Evolutionary conservation across 2,888 invertebrate genomes (phyloP).

Genomic region (Petrophora chlorosata): DNA sequence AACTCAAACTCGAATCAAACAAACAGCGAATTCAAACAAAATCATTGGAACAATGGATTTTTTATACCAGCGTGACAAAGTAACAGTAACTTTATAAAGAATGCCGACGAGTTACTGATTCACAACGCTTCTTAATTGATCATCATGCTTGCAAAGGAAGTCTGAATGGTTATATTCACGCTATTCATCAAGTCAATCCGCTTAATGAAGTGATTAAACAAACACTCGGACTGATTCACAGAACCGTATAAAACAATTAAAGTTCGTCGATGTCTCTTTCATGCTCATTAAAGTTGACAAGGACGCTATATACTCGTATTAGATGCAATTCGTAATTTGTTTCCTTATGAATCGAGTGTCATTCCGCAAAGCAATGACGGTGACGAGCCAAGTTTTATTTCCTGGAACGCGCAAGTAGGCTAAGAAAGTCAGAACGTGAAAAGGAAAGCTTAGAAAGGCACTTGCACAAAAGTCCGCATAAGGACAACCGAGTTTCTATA

Average conservation of each 20-base stretch:
- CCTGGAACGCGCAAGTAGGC: slow-evolving; percentile 28
- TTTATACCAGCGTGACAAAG: not conserved
- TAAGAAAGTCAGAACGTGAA: slow-evolving; percentile 28
- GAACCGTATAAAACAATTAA: slow-evolving; percentile 16
- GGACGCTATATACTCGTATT: not conserved
- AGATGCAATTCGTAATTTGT: slow-evolving; percentile 8
- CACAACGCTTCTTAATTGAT: slow-evolving; percentile 26
- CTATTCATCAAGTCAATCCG: slow-evolving; percentile 13
- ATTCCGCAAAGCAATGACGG: not conserved
- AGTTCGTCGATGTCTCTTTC: not conserved
- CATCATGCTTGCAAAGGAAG: slow-evolving; percentile 9
- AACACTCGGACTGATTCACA: slow-evolving; percentile 9
- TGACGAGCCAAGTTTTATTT: slow-evolving; percentile 15
- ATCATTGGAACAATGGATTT: too few relatives aligned
- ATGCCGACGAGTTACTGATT: slow-evolving; percentile 24
- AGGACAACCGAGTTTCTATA: slow-evolving; percentile 23
- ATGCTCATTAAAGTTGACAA: not conserved
- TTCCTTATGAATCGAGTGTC: slow-evolving; percentile 6
- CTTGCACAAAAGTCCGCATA: slow-evolving; percentile 16
- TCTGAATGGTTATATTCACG: slow-evolving; percentile 11
- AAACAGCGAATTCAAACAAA: too few relatives aligned
- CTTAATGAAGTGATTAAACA: slow-evolving; percentile 21
- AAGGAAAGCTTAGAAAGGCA: slow-evolving; percentile 32
- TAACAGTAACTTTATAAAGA: slow-evolving; percentile 11
- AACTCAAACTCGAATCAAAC: too few relatives aligned